Evolutionary conservation across 2,113 vertebrate species (phyloP), one percentile per base, ranked within the genome.

Genomic region (Pterocles gutturalis): DNA sequence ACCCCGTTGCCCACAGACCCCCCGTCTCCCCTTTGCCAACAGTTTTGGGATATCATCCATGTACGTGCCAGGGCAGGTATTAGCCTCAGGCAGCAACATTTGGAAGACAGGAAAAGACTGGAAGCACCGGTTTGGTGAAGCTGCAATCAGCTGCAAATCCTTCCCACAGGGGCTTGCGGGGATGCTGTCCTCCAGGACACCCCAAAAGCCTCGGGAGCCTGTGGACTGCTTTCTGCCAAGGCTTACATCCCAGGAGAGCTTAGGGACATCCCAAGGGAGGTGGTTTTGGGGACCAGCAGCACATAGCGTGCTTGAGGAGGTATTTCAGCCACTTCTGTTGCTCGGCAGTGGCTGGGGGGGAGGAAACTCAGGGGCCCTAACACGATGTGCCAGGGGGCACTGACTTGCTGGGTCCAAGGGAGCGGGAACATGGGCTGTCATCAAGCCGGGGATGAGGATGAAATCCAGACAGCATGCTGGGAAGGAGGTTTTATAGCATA

Each of bases 221-320:
- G 10, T 13, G 29, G 10, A 31, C 36, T 13, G 38, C 34, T 65
- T 79, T 29, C 48, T 77, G n/a, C 49, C 45, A 18, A 41, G 54
- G 75, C 34, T 58, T 33, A 25, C 5, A 2, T 6, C 61, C 48
- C 79, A 13, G 33, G 17, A 55, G 21, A 70, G 45, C 48, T 69
- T 13, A 31, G 12, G 69, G 66, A 34, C 22, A 18, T 13, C 33
- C 36, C 19, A 29, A 2, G 51, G 43, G 13, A 86, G 36, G 31
- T 11, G 19, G 43, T 13, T 84, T 62, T 62, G 36, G 31, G 77
- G 14, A 29, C 41, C 81, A 80, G 75, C 66, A 86, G 53, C 51
- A 17, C 20, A 20, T 7, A 1, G 19, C 7, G 15, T 48, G 19
- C 70, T 36, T 13, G 11, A 54, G 34, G 75, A 51, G 0, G 0